These are phyloP conservation scores for Mechanitis messenoides DNA, from an alignment of 2,888 invertebrate genomes.

Conservation along the genomic window DNA sequence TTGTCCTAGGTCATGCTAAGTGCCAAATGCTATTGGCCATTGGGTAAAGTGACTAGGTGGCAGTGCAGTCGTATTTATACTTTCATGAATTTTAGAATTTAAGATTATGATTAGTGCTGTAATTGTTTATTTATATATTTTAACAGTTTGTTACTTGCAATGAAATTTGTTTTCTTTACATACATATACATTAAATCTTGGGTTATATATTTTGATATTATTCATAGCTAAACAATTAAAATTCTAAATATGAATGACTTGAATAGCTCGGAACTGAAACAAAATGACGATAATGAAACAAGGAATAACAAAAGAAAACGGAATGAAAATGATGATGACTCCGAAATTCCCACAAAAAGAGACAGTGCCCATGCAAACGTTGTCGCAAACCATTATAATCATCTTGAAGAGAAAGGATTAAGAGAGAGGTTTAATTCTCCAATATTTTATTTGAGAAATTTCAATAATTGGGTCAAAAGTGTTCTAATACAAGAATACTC, in stretches of 20 bases:
- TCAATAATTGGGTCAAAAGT: constrained; percentile 99
- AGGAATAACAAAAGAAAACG: constrained; percentile 5
- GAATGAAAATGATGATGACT: constrained; percentile 11
- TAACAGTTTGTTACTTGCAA: too few relatives aligned
- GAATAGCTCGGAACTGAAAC: constrained; percentile 8
- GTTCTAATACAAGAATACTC: constrained; percentile 92
- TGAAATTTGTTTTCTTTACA: too few relatives aligned
- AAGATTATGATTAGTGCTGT: too few relatives aligned
- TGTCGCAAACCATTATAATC: constrained; percentile 96
- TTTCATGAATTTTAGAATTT: too few relatives aligned
- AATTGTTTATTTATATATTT: too few relatives aligned
- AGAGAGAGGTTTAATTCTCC: constrained; percentile 89
- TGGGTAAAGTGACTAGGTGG: too few relatives aligned
- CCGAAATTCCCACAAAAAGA: constrained; percentile 13
- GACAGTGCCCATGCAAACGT: constrained; percentile 49
- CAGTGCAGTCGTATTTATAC: too few relatives aligned
- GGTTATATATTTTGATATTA: not conserved
- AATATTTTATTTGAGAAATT: constrained; percentile 95
- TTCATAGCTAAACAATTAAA: not conserved
- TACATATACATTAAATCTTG: too few relatives aligned
- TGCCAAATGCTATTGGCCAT: too few relatives aligned
- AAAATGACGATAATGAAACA: not conserved
- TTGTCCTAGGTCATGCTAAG: too few relatives aligned
- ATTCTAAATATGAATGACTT: constrained; percentile 7
- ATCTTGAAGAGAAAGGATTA: constrained; percentile 88